Conservation (phyloP, 2,113 vertebrate species). For the Pycnonotus jocosus region DNA sequence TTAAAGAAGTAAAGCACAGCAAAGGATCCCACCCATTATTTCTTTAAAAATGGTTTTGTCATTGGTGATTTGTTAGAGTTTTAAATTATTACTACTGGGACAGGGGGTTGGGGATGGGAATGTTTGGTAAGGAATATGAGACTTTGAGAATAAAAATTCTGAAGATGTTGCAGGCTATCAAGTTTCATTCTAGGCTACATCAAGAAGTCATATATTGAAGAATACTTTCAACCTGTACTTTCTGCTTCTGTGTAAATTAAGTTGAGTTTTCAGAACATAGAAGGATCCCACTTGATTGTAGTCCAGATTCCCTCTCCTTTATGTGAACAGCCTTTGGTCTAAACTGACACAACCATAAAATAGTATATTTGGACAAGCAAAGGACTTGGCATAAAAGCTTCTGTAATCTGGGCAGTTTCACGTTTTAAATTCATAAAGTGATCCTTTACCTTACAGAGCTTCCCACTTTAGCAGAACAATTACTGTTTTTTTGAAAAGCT, state of each 20-base stretch:
- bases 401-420: not conserved
- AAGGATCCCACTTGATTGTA: not conserved
- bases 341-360: not conserved
- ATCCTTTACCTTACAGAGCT: not conserved
- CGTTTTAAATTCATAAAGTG: not conserved
- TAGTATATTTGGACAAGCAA: not conserved
- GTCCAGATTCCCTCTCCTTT: not conserved
- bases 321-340: not conserved
- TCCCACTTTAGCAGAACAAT: not conserved
- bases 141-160: not conserved
- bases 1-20: not conserved
- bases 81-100: not conserved
- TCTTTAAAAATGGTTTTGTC: not conserved
- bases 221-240: not conserved
- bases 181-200: not conserved
- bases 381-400: not conserved
- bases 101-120: not conserved
- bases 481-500: not conserved
- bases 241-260: not conserved
- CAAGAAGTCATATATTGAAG: not conserved
- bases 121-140: not conserved
- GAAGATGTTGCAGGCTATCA: not conserved
- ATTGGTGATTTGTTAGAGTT: not conserved
- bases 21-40: not conserved
- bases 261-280: not conserved